These are phyloP conservation scores for Pelmatolapia mariae DNA, from an alignment of 2,113 vertebrate genomes.

Conservation along the genomic window DNA sequence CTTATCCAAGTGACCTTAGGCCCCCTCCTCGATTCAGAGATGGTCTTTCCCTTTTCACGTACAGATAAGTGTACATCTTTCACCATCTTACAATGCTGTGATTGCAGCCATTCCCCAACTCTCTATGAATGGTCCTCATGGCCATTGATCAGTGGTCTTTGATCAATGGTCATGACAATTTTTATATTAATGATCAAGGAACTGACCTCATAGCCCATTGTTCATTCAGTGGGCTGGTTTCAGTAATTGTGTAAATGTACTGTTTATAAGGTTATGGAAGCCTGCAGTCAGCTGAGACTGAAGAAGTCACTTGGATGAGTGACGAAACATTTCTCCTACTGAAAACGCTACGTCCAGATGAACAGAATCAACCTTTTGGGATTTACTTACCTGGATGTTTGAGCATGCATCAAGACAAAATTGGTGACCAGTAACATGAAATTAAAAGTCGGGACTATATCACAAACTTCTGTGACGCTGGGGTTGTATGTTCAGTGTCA, in stretches of 20 bases:
- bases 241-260: not conserved
- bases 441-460: not conserved
- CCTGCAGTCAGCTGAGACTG: not conserved
- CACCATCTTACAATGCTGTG: not conserved
- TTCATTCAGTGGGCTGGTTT: not conserved
- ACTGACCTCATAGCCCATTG: not conserved
- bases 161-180: not conserved
- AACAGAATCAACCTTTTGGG: not conserved
- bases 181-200: not conserved
- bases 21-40: rapidly evolving
- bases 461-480: rapidly evolving
- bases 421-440: not conserved
- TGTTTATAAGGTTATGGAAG: rapidly evolving
- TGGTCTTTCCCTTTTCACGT: not conserved
- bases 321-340: rapidly evolving
- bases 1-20: not conserved
- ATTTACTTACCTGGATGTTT: not conserved
- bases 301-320: not conserved
- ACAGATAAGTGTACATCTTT: not conserved
- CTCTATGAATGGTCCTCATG: not conserved
- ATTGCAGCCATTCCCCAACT: not conserved
- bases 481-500: not conserved
- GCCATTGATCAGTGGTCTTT: not conserved
- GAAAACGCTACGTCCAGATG: rapidly evolving
- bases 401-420: not conserved